Percentiles rank a stretch among this genome's conserved stretches.
Conservation (phyloP, 2,888 invertebrate genomes). For the Drosophila barbarae region DNA sequence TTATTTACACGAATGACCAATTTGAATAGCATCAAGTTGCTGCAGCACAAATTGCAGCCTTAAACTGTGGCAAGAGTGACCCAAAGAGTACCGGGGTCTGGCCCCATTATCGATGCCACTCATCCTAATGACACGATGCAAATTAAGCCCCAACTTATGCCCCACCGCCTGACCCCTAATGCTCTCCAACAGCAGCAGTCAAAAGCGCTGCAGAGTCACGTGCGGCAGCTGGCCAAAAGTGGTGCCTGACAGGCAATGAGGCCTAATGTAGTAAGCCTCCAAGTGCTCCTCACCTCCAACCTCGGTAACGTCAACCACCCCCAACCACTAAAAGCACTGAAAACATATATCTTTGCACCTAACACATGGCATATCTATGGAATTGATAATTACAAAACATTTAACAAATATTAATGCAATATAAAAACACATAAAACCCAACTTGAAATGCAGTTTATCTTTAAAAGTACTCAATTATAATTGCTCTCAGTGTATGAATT, state of each 20-base stretch:
- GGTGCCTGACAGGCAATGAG: constrained; percentile 52
- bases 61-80: constrained; percentile 20
- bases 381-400: neutral
- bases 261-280: constrained; percentile 58
- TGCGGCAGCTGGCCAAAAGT: constrained; percentile 60
- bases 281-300: constrained; percentile 23
- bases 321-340: constrained; percentile 6
- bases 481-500: neutral
- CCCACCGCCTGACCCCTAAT: constrained; percentile 29
- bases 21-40: constrained; percentile 7
- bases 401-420: neutral
- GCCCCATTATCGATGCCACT: constrained; percentile 60
- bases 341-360: neutral
- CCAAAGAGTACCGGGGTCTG: constrained; percentile 22
- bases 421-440: no score
- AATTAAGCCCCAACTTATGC: constrained; percentile 53
- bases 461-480: no score
- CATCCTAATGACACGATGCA: constrained; percentile 67
- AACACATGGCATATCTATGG: neutral
- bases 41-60: constrained; percentile 3
- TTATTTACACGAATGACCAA: constrained; percentile 19
- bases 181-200: constrained; percentile 28
- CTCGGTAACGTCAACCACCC: constrained; percentile 6
- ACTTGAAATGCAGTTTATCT: no score
- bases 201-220: constrained; percentile 57